Percentiles rank a stretch among this genome's conserved stretches.
phyloP scores from a whole-genome alignment of 2,797 vertebrate species.

The Takifugu ocellatus region DNA sequence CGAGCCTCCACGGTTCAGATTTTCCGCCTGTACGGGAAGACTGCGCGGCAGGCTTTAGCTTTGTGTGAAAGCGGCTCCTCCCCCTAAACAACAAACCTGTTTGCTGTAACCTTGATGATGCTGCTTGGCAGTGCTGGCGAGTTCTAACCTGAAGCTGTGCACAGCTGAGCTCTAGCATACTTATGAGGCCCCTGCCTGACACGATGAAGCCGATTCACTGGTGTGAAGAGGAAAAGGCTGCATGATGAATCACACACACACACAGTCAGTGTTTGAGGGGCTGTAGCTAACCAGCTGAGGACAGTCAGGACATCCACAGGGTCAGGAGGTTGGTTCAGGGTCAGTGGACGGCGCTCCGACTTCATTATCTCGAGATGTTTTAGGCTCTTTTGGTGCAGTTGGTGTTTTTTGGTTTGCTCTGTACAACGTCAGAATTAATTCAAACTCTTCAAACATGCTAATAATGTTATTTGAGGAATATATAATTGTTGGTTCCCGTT shows the following conservation, averaged over 20 bases:
- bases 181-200: slow-evolving; percentile 56
- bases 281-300: slow-evolving; percentile 36
- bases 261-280: neutral
- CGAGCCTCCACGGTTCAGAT: neutral
- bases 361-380: slow-evolving; percentile 47
- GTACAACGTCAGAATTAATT: no score
- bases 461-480: no score
- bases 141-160: slow-evolving; percentile 29
- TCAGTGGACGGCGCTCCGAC: slow-evolving; percentile 53
- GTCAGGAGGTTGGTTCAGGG: slow-evolving; percentile 52
- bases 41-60: neutral
- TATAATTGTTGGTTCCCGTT: no score
- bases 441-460: no score
- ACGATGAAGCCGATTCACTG: slow-evolving; percentile 29
- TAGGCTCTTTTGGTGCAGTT: no score
- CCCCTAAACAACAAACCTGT: slow-evolving; percentile 38
- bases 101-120: slow-evolving; percentile 24
- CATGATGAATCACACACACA: slow-evolving; percentile 14
- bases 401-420: no score
- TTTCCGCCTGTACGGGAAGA: slow-evolving; percentile 2
- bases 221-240: slow-evolving; percentile 47
- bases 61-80: slow-evolving; percentile 30
- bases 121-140: slow-evolving; percentile 14
- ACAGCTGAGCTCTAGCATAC: slow-evolving; percentile 30
- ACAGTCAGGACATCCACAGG: slow-evolving; percentile 34